phyloP scores from a whole-genome alignment of 2,888 invertebrate species.

The Drosophila histrio region DNA sequence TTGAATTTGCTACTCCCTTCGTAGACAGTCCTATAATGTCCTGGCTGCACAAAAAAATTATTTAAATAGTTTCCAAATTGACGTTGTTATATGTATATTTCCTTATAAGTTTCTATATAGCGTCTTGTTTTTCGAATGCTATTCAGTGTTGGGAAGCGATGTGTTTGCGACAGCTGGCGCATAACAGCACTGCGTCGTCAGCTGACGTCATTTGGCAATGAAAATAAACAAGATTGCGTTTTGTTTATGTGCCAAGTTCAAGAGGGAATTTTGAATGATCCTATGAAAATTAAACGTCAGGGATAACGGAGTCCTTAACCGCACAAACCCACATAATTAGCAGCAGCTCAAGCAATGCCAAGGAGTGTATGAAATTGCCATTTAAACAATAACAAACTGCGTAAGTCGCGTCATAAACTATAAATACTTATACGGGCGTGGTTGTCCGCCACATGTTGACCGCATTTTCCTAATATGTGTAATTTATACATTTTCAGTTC shows the following conservation, averaged over 20 bases:
- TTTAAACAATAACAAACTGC: conserved; percentile 26
- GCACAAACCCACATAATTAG: not conserved
- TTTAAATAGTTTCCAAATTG: no score
- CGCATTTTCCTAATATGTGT: conserved; percentile 9
- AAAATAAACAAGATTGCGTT: conserved; percentile 47
- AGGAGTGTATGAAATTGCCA: conserved; percentile 1
- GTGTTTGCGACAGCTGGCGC: not conserved
- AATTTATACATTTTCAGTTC: conserved; percentile 32
- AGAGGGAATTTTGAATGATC: conserved; percentile 30
- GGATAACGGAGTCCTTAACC: not conserved
- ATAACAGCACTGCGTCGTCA: conserved; percentile 31
- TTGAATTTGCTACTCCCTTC: no score
- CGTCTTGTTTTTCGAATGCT: not conserved
- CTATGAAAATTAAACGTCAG: not conserved
- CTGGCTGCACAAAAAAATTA: no score
- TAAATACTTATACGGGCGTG: conserved; percentile 47
- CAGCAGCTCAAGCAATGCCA: conserved; percentile 17
- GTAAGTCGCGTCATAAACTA: conserved; percentile 31
- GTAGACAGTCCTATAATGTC: no score
- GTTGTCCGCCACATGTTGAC: conserved; percentile 28
- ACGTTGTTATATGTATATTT: no score
- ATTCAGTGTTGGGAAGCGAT: not conserved
- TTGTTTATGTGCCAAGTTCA: conserved; percentile 60
- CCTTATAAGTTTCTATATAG: no score
- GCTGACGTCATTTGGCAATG: conserved; percentile 66